Evolutionary conservation across 2,888 invertebrate species (phyloP).

Genomic region (Colostygia pectinataria): DNA sequence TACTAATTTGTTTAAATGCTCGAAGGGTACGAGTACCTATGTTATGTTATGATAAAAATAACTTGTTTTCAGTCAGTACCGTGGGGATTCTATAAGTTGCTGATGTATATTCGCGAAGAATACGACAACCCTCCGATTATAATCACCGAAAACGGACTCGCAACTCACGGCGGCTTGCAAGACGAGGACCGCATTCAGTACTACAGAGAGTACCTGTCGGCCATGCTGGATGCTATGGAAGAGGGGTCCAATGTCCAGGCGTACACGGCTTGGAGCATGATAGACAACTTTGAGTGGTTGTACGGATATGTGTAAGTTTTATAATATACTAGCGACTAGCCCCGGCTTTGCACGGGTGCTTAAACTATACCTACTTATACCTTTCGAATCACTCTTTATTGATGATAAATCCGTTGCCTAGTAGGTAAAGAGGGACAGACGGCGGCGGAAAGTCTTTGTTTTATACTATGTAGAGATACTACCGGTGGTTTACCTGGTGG

Average conservation of each 20-base stretch:
- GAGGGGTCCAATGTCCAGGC: constrained; percentile 69
- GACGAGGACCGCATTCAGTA: constrained; percentile 68
- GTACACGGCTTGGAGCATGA: constrained; percentile 84
- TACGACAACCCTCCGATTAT: constrained; percentile 79
- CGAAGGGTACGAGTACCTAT: too few species aligned
- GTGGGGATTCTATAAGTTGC: constrained; percentile 79
- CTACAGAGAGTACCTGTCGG: constrained; percentile 59
- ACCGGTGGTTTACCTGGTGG: too few species aligned
- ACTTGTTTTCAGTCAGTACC: constrained; percentile 64
- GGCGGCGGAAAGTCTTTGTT: too few species aligned
- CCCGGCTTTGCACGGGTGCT: too few species aligned
- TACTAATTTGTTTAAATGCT: too few species aligned
- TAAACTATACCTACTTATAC: too few species aligned
- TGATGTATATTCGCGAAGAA: constrained; percentile 70
- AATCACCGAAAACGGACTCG: constrained; percentile 82
- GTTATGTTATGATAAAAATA: too few species aligned
- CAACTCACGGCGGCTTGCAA: constrained; percentile 45
- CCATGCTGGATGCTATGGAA: constrained; percentile 66
- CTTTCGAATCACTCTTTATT: too few species aligned
- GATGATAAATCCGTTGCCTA: too few species aligned
- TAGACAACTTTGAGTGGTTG: constrained; percentile 86
- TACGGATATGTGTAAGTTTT: constrained; percentile 77
- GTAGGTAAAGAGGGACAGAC: too few species aligned
- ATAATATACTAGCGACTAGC: neutral
- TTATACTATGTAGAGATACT: too few species aligned